Base-by-base conservation (phyloP, 2,888 invertebrate species). In the Salticus scenicus region DNA sequence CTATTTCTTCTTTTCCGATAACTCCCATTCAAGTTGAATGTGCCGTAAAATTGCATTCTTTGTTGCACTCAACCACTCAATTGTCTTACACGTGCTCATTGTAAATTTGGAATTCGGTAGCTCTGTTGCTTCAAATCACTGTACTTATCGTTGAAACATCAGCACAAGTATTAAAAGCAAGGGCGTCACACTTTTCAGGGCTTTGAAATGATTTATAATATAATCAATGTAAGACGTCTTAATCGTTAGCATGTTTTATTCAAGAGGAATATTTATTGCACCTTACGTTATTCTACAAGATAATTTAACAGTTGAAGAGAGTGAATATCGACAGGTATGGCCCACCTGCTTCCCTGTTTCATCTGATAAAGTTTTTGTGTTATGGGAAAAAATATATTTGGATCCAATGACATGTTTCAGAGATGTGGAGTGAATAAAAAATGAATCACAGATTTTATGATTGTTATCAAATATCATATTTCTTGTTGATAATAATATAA, bases 291-390 rank as follows among this genome's bases (percentile, higher is more conserved):
- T 57, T 24, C 57, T 1, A 12, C 24, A 1, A 24, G 57, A 57
- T 57, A 57, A 57, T 57, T 57, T 57, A 57, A 57, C 57, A 57
- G 57, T 57, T 24, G 24, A 24, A 57, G 57, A 57, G 57, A 24
- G 20, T 24, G 57, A 57, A 57, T 24, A 20, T 20, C 24, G 57
- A 57, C 57, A 57, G 57, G 57, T 57, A 24, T 8, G 17, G 7
- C 57, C 57, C 57, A 57, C 57, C 57, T 57, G 57, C 24, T 5
- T 57, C 17, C 17, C n/a, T n/a, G n/a, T n/a, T n/a, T n/a, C n/a
- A n/a, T n/a, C n/a, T n/a, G n/a, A n/a, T n/a, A n/a, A n/a, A n/a
- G n/a, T n/a, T n/a, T n/a, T n/a, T n/a, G n/a, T n/a, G n/a, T n/a
- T n/a, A n/a, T n/a, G n/a, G n/a, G n/a, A n/a, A n/a, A n/a, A n/a